Percentiles rank a stretch among this genome's conserved stretches.
Conservation (phyloP, 2,113 vertebrate genomes). For the Coryphaenoides rupestris region DNA sequence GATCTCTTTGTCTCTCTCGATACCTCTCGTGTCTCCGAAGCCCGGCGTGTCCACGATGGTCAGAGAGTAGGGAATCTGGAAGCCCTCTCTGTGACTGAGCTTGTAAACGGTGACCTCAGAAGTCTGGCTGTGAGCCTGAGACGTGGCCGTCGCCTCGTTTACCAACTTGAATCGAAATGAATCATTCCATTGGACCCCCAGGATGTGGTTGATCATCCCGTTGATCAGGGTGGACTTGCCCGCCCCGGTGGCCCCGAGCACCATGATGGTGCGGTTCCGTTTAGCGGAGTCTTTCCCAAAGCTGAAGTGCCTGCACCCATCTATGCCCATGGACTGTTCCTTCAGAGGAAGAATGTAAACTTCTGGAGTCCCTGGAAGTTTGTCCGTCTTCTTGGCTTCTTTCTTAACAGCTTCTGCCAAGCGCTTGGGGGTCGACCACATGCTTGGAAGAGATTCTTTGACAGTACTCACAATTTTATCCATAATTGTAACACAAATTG, state of each 20-base stretch:
- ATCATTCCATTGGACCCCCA: constrained; percentile 51
- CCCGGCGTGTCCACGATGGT: constrained; percentile 67
- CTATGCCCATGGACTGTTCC: background rate
- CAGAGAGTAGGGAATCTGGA: constrained; percentile 39
- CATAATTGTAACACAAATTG: background rate
- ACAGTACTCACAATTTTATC: background rate
- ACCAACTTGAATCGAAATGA: constrained; percentile 42
- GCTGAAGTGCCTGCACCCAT: constrained; percentile 22
- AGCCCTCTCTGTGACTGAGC: constrained; percentile 39
- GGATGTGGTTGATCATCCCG: constrained; percentile 51
- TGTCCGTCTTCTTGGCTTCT: background rate
- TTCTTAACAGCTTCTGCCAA: background rate
- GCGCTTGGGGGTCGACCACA: background rate
- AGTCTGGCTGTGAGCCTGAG: constrained; percentile 55
- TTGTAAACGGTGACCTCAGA: constrained; percentile 55
- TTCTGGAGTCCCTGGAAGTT: rapidly evolving
- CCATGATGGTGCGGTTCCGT: constrained; percentile 42
- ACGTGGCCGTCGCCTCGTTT: constrained; percentile 9
- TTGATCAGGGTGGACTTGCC: constrained; percentile 53
- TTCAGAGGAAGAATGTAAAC: constrained; percentile 15
- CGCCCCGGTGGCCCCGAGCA: constrained; percentile 55
- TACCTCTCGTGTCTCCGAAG: constrained; percentile 56
- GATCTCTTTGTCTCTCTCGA: constrained; percentile 32
- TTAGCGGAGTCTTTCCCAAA: constrained; percentile 2
- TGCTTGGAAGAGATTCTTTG: background rate